These are phyloP conservation scores for Nomada lathburiana DNA, from an alignment of 2,888 invertebrate genomes.

Conservation along the genomic window DNA sequence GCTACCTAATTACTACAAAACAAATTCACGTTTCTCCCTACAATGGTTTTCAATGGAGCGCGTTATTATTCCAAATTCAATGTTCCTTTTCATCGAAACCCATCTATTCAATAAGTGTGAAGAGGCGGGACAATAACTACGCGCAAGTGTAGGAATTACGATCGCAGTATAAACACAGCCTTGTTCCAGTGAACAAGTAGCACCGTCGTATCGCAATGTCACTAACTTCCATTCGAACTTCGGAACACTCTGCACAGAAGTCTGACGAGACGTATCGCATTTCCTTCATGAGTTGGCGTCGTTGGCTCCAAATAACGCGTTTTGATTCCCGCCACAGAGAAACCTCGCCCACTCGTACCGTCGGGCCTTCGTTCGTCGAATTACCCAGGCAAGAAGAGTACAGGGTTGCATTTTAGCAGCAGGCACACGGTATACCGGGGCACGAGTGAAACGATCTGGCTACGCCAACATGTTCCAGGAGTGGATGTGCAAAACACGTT, in stretches of 20 bases:
- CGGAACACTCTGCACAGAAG: neutral
- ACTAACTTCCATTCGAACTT: constrained; percentile 10
- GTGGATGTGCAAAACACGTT: neutral
- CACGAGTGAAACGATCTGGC: neutral
- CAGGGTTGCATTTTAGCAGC: constrained; percentile 1
- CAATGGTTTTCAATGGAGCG: too few relatives aligned
- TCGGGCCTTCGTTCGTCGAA: constrained; percentile 14
- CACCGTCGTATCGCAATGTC: constrained; percentile 10
- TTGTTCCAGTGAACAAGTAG: neutral
- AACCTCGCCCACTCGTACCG: neutral
- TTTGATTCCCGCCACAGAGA: constrained; percentile 15
- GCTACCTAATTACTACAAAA: too few relatives aligned
- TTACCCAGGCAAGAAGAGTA: constrained; percentile 21
- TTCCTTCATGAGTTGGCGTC: neutral
- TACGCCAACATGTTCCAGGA: neutral
- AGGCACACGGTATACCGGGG: neutral
- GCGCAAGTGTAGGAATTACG: constrained; percentile 15
- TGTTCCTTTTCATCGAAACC: neutral
- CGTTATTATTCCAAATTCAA: neutral
- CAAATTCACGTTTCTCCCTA: neutral
- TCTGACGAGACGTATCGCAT: constrained; percentile 13
- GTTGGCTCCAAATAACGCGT: constrained; percentile 3
- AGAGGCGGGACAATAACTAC: neutral
- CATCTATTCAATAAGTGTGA: neutral
- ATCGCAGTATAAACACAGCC: neutral